These are phyloP conservation scores for human (Homo sapiens) DNA, from an alignment of 2,113 vertebrate species.

Conservation along the genomic window GRCh38 chr12:105477001-105477500, in stretches of 20 bases:
- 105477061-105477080: constrained; percentile 11
- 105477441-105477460: too few relatives aligned
- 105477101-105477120: background rate
- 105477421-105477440: too few relatives aligned
- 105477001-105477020: background rate
- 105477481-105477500: too few relatives aligned
- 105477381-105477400: too few relatives aligned
- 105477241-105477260: background rate
- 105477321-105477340: background rate
- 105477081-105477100: background rate
- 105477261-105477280: background rate
- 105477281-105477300: background rate
- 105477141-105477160: background rate
- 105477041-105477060: background rate
- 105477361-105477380: background rate
- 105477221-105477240: background rate
- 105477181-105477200: background rate
- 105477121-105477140: background rate
- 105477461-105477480: too few relatives aligned
- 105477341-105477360: background rate
- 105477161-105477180: background rate
- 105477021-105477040: background rate
- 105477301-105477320: background rate
- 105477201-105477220: background rate
- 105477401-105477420: too few relatives aligned